A percentile compares a stretch with the other conserved stretches of the same genome.
These are phyloP conservation scores for Oryctolagus cuniculus DNA, from an alignment of 2,113 vertebrate species.

Conservation along the genomic window DNA sequence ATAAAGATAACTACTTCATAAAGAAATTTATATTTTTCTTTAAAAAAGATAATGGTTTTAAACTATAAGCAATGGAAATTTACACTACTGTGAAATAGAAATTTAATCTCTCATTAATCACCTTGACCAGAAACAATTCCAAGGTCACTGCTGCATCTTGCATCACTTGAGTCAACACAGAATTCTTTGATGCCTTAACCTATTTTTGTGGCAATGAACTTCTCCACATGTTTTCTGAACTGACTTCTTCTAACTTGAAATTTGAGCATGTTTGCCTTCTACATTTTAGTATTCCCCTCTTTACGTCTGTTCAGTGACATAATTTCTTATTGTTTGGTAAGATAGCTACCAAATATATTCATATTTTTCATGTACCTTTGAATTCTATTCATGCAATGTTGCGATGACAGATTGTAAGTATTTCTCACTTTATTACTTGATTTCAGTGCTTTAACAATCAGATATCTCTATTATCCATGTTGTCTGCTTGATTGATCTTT, in stretches of 20 bases:
- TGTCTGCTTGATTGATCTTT: not conserved
- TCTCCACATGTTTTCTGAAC: not conserved
- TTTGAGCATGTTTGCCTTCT: not conserved
- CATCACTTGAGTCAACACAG: not conserved
- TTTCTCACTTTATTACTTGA: not conserved
- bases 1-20: not conserved
- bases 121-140: constrained; percentile 60
- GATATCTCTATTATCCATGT: not conserved
- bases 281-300: not conserved
- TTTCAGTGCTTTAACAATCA: not conserved
- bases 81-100: not conserved
- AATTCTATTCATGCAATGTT: not conserved
- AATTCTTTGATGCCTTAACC: not conserved
- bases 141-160: not conserved
- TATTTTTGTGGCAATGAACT: not conserved
- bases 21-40: not conserved
- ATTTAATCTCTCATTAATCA: not conserved
- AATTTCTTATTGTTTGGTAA: not conserved
- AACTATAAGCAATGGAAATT: not conserved
- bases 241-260: not conserved
- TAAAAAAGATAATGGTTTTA: not conserved
- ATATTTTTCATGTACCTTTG: not conserved
- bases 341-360: not conserved
- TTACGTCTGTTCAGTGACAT: not conserved
- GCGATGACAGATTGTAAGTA: not conserved